Evolutionary conservation across 2,888 invertebrate species (phyloP).

Genomic region (Drosophila testacea): DNA sequence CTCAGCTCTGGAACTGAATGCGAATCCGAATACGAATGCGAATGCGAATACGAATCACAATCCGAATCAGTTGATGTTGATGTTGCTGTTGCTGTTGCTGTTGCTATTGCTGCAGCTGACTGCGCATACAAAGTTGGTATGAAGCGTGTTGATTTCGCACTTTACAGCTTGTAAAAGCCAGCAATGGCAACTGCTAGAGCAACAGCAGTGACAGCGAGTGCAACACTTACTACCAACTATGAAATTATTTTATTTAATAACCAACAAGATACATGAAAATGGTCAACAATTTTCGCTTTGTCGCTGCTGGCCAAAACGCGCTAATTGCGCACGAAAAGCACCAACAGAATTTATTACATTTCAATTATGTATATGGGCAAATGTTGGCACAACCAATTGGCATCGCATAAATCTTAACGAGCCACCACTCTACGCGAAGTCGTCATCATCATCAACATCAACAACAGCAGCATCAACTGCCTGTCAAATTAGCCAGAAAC

Average conservation of each 20-base stretch:
- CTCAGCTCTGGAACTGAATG: conserved; percentile 42
- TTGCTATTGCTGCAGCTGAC: conserved; percentile 29
- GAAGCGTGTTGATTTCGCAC: conserved; percentile 82
- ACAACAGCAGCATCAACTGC: conserved; percentile 32
- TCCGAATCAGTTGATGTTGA: conserved; percentile 33
- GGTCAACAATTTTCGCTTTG: conserved; percentile 70
- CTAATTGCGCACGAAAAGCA: conserved; percentile 68
- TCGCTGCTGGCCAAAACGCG: conserved; percentile 58
- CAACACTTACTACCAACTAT: conserved; percentile 56
- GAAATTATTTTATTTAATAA: conserved; percentile 82
- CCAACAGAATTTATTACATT: conserved; percentile 77
- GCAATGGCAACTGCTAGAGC: conserved; percentile 61
- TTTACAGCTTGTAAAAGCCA: conserved; percentile 76
- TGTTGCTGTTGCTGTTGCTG: conserved; percentile 26
- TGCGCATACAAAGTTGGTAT: conserved; percentile 67
- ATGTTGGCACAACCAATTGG: conserved; percentile 76
- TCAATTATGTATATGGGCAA: conserved; percentile 81
- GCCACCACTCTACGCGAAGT: conserved; percentile 11
- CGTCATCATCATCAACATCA: conserved; percentile 10
- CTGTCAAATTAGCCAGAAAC: conserved; percentile 76
- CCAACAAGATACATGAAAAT: conserved; percentile 66
- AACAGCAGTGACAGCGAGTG: conserved; percentile 11
- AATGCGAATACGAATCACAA: conserved; percentile 24
- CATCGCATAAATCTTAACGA: conserved; percentile 73
- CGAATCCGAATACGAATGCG: conserved; percentile 27